Evolutionary conservation across 2,113 vertebrate species (phyloP).

Genomic region (Athene cunicularia): DNA sequence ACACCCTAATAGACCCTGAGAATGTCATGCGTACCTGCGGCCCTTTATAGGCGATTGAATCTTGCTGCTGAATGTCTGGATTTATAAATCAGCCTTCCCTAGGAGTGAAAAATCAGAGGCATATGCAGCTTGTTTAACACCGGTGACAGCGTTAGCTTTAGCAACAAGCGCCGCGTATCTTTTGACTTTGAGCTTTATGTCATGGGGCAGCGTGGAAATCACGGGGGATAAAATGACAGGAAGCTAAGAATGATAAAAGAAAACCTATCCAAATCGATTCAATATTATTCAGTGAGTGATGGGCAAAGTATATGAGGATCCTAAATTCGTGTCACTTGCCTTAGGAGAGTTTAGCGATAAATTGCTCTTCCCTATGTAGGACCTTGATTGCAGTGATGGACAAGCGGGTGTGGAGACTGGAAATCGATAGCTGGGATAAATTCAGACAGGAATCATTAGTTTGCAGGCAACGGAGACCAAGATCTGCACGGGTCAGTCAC

Average conservation of each 20-base stretch:
- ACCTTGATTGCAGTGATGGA: slow-evolving; percentile 25
- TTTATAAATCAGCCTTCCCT: not conserved
- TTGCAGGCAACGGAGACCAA: not conserved
- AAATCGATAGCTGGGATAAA: slow-evolving; percentile 16
- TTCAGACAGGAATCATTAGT: not conserved
- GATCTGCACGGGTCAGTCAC: not conserved
- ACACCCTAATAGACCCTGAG: accelerated
- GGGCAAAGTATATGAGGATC: not conserved
- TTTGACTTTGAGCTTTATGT: not conserved
- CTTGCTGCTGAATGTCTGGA: not conserved
- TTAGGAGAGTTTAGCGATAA: not conserved
- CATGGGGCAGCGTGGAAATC: not conserved
- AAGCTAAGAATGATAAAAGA: slow-evolving; percentile 1
- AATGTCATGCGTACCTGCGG: no score
- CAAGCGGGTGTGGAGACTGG: slow-evolving; percentile 19
- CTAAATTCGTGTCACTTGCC: not conserved
- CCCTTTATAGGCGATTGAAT: not conserved
- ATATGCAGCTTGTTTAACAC: accelerated
- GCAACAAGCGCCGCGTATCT: not conserved
- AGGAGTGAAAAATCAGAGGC: not conserved
- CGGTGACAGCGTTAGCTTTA: not conserved
- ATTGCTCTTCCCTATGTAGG: not conserved
- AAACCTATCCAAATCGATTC: not conserved
- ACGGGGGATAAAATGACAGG: not conserved
- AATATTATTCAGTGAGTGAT: not conserved